A percentile compares a stretch with the other conserved stretches of the same genome.
Conservation (phyloP, 2,888 invertebrate genomes). For the Mimumesa dahlbomi region DNA sequence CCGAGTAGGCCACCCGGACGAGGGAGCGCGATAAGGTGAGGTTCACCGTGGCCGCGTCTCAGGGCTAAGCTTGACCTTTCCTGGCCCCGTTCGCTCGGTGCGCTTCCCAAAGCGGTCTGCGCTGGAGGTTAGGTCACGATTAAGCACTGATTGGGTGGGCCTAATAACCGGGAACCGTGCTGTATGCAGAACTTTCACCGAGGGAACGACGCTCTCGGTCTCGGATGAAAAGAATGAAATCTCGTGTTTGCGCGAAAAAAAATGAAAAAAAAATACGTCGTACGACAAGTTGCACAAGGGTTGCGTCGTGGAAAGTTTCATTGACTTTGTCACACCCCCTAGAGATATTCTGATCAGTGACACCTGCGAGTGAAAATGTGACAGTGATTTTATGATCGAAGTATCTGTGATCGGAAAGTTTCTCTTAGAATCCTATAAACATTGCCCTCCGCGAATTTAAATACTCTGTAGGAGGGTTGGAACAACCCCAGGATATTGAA, state of each 20-base stretch:
- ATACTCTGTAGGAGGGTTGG: too few species aligned
- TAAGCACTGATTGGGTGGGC: slow-evolving; percentile 75
- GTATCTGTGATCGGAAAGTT: too few species aligned
- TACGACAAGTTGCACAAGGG: too few species aligned
- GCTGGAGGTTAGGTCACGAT: slow-evolving; percentile 75
- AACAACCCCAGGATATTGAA: too few species aligned
- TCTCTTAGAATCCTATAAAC: too few species aligned
- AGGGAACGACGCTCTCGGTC: slow-evolving; percentile 48
- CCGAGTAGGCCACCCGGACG: slow-evolving; percentile 80
- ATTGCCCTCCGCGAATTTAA: too few species aligned
- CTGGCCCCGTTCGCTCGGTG: slow-evolving; percentile 62
- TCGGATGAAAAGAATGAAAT: slow-evolving; percentile 48
- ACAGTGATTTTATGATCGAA: too few species aligned
- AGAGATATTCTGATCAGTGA: too few species aligned
- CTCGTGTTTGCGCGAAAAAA: slow-evolving; percentile 19
- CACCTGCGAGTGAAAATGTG: too few species aligned
- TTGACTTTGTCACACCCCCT: too few species aligned
- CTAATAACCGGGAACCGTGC: slow-evolving; percentile 72
- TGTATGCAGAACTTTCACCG: slow-evolving; percentile 67
- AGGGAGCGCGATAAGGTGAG: slow-evolving; percentile 77
- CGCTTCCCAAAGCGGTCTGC: slow-evolving; percentile 67
- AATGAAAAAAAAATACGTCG: too few species aligned
- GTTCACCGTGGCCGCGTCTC: slow-evolving; percentile 69
- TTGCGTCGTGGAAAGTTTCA: too few species aligned
- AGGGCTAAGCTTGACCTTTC: slow-evolving; percentile 76